phyloP scores from a whole-genome alignment of 2,797 vertebrate genomes.

The Gastrophryne carolinensis region DNA sequence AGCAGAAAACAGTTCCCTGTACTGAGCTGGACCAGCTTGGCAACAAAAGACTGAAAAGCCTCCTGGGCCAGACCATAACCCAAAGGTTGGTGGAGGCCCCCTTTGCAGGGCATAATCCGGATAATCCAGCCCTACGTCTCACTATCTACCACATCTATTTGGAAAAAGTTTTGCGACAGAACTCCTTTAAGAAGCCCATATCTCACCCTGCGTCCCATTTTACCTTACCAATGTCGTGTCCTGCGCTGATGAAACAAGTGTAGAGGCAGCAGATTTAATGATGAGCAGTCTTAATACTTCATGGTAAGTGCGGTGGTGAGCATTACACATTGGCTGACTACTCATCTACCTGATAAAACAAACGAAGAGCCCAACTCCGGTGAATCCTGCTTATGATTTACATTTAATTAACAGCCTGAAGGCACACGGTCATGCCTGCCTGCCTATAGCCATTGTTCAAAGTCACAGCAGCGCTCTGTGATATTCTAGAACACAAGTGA shows the following conservation, averaged over 20 bases:
- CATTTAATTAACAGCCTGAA: slow-evolving; percentile 32
- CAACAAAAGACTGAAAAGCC: no score
- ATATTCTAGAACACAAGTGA: slow-evolving; percentile 24
- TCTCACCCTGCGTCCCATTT: no score
- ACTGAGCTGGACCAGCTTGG: no score
- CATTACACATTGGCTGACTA: background rate
- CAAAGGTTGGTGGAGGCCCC: no score
- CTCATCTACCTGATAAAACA: slow-evolving; percentile 2
- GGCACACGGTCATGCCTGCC: slow-evolving; percentile 19
- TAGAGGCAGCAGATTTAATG: background rate
- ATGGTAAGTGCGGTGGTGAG: background rate
- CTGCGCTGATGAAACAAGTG: background rate
- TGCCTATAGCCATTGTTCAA: slow-evolving; percentile 30
- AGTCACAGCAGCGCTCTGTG: slow-evolving; percentile 8
- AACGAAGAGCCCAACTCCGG: background rate
- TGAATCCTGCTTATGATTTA: slow-evolving; percentile 20
- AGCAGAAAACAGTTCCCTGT: no score
- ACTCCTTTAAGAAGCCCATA: no score
- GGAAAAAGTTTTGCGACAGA: no score
- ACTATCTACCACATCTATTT: no score
- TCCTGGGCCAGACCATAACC: no score
- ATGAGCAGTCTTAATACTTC: background rate
- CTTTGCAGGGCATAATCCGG: no score
- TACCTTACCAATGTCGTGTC: no score
- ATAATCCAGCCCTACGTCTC: no score